Evolutionary conservation across 1,140 invertebrate genomes (phyloP).

Genomic region (Megalopta genalis): DNA sequence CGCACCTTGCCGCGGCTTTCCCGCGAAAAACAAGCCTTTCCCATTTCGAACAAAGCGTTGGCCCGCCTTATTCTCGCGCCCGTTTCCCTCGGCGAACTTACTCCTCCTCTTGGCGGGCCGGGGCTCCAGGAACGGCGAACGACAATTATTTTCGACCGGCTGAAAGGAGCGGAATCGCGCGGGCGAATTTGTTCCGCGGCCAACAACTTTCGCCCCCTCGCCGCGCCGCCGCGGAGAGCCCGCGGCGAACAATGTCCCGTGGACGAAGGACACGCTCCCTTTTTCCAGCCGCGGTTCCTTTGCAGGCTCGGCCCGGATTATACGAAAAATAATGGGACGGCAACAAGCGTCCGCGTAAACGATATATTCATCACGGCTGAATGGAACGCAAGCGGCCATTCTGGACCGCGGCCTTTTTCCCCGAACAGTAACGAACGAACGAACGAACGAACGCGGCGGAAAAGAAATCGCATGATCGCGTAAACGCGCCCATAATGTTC

Average conservation of each 20-base stretch:
- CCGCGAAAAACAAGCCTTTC: constrained; percentile 71
- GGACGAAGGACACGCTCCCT: neutral
- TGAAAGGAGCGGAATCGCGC: constrained; percentile 20
- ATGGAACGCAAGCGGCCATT: constrained; percentile 27
- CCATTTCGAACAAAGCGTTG: constrained; percentile 63
- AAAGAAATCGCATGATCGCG: neutral
- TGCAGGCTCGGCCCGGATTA: neutral
- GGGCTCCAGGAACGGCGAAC: neutral
- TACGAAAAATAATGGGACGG: constrained; percentile 20
- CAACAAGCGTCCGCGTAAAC: constrained; percentile 31
- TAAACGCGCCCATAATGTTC: neutral
- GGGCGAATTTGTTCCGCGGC: constrained; percentile 11
- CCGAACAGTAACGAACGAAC: constrained; percentile 13
- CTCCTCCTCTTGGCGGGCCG: neutral
- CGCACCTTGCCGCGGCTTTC: constrained; percentile 6
- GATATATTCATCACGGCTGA: constrained; percentile 20
- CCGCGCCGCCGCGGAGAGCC: neutral
- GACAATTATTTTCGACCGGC: constrained; percentile 33
- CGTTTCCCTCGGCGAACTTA: constrained; percentile 45
- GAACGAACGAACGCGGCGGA: neutral
- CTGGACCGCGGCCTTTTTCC: neutral
- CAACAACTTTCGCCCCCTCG: neutral
- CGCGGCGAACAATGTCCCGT: neutral
- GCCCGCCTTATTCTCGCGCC: constrained; percentile 48
- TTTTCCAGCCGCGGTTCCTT: neutral